Evolutionary conservation across 2,888 invertebrate species (phyloP), one percentile per base, ranked within the genome.

Genomic region (Melipona bicolor): DNA sequence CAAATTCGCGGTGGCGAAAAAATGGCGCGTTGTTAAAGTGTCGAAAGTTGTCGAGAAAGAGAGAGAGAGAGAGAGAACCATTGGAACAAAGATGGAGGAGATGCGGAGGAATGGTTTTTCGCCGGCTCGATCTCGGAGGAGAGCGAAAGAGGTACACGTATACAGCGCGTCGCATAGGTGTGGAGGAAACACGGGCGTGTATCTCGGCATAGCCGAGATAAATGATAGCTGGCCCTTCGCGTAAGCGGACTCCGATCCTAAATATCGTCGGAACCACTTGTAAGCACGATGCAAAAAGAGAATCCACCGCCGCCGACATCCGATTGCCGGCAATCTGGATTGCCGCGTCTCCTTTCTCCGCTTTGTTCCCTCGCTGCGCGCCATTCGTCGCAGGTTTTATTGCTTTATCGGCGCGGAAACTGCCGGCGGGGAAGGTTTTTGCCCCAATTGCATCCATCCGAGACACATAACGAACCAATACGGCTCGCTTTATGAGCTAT

Each of bases 161-260:
- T 27, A 65, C 21, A 5, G 32, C 3, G 32, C 3, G 3, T 2
- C 32, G 24, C 54, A 32, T 56, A 43, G 69, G 59, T 49, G 50
- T 19, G 43, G 36, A 56, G 9, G 72, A 61, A 56, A 54, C 59
- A 52, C 32, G 36, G 67, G 49, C 56, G 72, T 68, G 56, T 77
- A 70, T 69, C 50, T 59, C 36, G 68, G 43, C n/a, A 43, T 73
- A 65, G 76, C 21, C 68, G 77, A 81, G 76, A 81, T 83, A 77
- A 83, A 83, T 83, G 83, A 77, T 74, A 81, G 27, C 61, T 49
- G 73, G 49, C n/a, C 70, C 43, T 70, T 49, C 32, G 67, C 70
- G 62, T 74, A 77, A 83, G 83, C 77, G 54, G 62, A 72, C 73
- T 67, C 59, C 65, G 82, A 77, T 82, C 65, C 71, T 82, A 82